phyloP scores from a whole-genome alignment of 2,888 invertebrate genomes.

The Conops quadrifasciatus region DNA sequence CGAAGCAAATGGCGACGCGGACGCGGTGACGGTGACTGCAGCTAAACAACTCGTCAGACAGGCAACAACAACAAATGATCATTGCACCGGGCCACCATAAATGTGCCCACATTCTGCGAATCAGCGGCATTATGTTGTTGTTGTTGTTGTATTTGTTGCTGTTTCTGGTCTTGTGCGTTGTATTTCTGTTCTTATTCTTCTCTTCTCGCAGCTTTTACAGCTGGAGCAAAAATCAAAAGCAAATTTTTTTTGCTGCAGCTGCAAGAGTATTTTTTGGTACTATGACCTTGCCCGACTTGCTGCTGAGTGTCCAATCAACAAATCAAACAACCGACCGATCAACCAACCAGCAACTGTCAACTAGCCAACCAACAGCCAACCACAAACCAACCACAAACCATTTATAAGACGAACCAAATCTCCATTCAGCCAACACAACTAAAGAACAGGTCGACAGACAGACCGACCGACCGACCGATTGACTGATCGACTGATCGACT shows the following conservation, averaged over 20 bases:
- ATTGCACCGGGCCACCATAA: neutral
- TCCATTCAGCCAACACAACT: neutral
- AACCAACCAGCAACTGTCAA: neutral
- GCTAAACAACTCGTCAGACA: neutral
- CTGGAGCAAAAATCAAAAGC: neutral
- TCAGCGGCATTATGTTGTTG: no score
- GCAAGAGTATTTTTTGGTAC: no score
- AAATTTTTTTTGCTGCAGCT: neutral
- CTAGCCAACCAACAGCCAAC: neutral
- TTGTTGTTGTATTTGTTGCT: neutral
- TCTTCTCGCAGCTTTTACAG: no score
- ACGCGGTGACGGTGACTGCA: neutral
- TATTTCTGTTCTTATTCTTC: no score
- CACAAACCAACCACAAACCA: neutral
- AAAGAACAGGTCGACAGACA: neutral
- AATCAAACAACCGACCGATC: no score
- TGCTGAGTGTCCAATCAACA: no score
- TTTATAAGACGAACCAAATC: no score
- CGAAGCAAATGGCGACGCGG: neutral
- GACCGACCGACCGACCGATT: neutral
- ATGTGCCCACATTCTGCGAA: slow-evolving; percentile 18
- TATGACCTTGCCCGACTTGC: no score
- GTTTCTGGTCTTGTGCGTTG: neutral
- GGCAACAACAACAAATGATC: neutral
- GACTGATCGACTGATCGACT: neutral